phyloP scores from a whole-genome alignment of 2,113 vertebrate species.

The Gopherus evgoodei region DNA sequence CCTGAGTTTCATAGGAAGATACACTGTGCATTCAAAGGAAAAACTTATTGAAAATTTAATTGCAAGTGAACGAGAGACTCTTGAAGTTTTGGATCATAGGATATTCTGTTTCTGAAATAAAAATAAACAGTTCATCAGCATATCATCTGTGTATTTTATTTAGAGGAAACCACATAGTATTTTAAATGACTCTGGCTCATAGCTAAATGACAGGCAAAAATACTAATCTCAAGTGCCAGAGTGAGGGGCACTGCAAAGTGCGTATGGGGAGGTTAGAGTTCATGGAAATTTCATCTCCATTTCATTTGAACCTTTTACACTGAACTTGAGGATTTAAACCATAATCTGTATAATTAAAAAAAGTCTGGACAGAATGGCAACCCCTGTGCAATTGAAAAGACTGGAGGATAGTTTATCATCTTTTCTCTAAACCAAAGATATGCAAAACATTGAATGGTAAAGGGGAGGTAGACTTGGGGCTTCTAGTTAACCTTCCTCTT shows the following conservation, averaged over 20 bases:
- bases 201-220: not conserved
- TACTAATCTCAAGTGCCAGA: not conserved
- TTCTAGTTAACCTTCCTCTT: not conserved
- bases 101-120: not conserved
- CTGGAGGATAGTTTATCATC: not conserved
- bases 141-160: not conserved
- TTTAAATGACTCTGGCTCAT: not conserved
- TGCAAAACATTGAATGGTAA: not conserved
- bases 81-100: not conserved
- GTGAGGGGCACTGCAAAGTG: not conserved
- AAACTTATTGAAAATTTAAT: not conserved
- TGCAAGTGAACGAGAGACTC: not conserved
- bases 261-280: not conserved
- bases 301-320: not conserved
- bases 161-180: not conserved
- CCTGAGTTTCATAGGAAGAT: not conserved
- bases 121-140: not conserved
- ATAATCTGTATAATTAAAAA: not conserved
- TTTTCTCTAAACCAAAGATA: not conserved
- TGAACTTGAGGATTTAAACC: not conserved
- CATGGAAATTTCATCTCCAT: not conserved
- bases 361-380: not conserved
- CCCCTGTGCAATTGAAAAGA: not conserved
- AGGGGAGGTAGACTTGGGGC: not conserved
- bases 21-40: not conserved